phyloP scores from a whole-genome alignment of 2,797 vertebrate species.

The Uromys caudimaculatus region DNA sequence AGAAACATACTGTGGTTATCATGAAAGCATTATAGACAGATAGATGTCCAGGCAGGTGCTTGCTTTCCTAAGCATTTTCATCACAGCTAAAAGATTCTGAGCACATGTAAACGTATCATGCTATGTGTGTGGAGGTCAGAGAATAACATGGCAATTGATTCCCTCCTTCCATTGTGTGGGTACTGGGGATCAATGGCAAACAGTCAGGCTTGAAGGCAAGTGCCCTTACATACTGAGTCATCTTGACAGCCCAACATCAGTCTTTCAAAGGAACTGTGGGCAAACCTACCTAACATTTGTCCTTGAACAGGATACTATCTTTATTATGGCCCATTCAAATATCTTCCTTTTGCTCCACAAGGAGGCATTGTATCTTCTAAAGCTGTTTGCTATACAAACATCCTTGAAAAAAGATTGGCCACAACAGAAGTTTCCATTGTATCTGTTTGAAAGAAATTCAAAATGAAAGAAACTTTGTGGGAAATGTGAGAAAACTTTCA shows the following conservation, averaged over 20 bases:
- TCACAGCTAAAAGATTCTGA: neutral
- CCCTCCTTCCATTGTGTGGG: neutral
- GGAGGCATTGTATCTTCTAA: neutral
- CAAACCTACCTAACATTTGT: neutral
- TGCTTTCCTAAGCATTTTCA: neutral
- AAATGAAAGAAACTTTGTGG: conserved; percentile 88
- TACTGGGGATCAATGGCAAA: neutral
- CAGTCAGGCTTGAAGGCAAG: neutral
- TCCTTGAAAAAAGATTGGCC: neutral
- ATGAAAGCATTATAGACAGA: neutral
- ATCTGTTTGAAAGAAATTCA: neutral
- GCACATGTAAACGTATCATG: no score
- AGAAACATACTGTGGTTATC: neutral
- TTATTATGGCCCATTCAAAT: neutral
- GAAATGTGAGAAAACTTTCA: neutral
- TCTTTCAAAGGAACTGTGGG: neutral
- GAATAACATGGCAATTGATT: neutral
- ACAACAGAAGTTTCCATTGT: neutral
- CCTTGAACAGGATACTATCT: neutral
- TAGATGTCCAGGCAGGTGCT: neutral
- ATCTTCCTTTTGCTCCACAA: neutral
- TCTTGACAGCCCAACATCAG: neutral
- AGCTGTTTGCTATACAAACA: neutral
- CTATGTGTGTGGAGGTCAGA: neutral
- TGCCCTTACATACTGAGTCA: neutral